Percentiles rank a stretch among this genome's conserved stretches.
phyloP scores from a whole-genome alignment of 2,888 invertebrate genomes.

The Dolichomitus sp. region DNA sequence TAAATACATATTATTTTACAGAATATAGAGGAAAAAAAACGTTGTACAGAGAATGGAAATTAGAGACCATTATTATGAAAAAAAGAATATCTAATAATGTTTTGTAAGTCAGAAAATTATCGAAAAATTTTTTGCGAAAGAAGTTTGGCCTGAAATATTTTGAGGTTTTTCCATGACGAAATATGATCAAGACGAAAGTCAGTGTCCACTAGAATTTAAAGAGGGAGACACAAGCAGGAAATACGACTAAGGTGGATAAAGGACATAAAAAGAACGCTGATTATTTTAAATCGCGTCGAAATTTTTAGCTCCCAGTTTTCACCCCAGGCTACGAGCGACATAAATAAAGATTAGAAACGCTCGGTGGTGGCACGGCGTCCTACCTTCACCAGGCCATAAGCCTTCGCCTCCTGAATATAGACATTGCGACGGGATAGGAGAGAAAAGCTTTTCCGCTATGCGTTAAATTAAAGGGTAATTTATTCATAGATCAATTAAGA shows the following conservation, averaged over 20 bases:
- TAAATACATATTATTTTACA: neutral
- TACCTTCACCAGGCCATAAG: conserved; percentile 1
- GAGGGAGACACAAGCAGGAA: neutral
- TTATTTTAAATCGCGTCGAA: conserved; percentile 74
- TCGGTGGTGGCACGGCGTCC: neutral
- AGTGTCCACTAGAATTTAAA: neutral
- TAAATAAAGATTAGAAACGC: conserved; percentile 76
- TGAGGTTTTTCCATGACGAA: neutral
- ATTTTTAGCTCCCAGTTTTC: conserved; percentile 61
- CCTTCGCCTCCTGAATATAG: conserved; percentile 18
- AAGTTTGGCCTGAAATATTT: neutral
- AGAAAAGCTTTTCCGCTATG: conserved; percentile 15
- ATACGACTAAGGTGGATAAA: conserved; percentile 35
- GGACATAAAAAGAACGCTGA: conserved; percentile 57
- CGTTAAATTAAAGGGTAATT: conserved; percentile 69
- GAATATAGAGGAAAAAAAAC: neutral
- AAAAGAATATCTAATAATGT: neutral
- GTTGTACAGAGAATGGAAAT: neutral
- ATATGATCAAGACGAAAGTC: neutral
- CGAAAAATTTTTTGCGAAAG: neutral
- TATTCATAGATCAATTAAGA: conserved; percentile 77
- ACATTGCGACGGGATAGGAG: neutral
- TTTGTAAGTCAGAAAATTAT: neutral
- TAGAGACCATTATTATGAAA: neutral
- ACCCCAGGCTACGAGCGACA: conserved; percentile 61